Percentiles rank a stretch among this genome's conserved stretches.
Conservation (phyloP, 2,113 vertebrate genomes). For the Lathamus discolor region DNA sequence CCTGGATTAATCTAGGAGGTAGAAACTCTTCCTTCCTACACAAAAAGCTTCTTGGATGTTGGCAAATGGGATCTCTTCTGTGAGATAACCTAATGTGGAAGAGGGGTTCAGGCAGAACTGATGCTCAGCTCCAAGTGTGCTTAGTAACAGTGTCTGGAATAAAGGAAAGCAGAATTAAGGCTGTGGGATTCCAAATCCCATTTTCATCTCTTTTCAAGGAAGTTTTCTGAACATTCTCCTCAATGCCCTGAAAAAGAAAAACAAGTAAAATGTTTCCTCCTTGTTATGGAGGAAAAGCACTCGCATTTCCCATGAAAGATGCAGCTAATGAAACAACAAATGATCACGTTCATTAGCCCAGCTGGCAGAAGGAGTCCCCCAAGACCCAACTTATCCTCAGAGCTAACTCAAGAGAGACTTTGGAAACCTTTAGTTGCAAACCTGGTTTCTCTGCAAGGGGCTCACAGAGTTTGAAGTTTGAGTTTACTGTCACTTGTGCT, state of each 20-base stretch:
- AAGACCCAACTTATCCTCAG: not conserved
- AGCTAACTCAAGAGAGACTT: not conserved
- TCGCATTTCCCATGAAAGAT: not conserved
- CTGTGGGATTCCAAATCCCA: accelerated
- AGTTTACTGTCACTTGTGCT: not conserved
- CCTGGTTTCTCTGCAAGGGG: not conserved
- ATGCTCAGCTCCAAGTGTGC: not conserved
- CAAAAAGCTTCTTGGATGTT: not conserved
- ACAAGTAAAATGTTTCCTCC: not conserved
- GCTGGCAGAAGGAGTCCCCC: not conserved
- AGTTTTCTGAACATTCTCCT: not conserved
- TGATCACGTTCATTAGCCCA: constrained; percentile 25
- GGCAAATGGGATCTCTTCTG: not conserved
- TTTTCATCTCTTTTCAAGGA: not conserved
- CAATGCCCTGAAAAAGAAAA: not conserved
- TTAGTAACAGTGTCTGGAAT: not conserved
- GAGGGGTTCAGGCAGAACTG: not conserved
- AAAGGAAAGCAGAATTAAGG: not conserved
- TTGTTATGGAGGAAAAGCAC: not conserved
- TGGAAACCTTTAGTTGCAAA: not conserved
- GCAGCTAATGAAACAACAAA: constrained; percentile 45
- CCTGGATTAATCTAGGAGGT: not conserved
- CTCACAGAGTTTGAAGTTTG: not conserved
- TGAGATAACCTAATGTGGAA: not conserved
- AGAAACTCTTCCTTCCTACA: not conserved